Base-by-base conservation (phyloP, 2,888 invertebrate species). In the Chironomus tentans region DNA sequence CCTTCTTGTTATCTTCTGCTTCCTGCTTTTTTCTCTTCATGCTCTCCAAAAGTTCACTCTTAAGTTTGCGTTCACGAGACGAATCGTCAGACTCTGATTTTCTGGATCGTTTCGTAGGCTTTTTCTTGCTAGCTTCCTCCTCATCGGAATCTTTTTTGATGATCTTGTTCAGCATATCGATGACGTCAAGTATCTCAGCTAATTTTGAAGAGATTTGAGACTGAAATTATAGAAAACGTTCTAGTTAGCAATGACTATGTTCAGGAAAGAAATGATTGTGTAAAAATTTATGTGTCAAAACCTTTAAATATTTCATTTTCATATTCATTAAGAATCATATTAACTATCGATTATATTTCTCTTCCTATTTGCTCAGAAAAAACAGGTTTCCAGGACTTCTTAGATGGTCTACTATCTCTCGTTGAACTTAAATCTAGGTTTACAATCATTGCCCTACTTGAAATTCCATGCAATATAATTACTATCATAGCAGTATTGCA, bases 161-260 rank as follows among this genome's bases (percentile, higher is more conserved):
- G 81, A 94, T 92, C 48, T 91, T 91, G 77, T 91, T 91, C 80
- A 95, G 86, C 92, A 94, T 94, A 81, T 94, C 94, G 80, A 95
- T 92, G 22, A 94, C 93, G 83, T 93, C 93, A 84, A 90, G 90
- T 82, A 94, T 92, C 0, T 93, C 92, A 84, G 91, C 82, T 68
- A 84, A 78, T 79, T 84, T 84, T 79, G 83, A 83, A 78, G 83
- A 81, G 22, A 84, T 84, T 82, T 84, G 84, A 75, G 79, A 81
- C 84, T 84, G 50, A 15, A 76, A 61, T 50, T 47, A 24, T 24
- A 18, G n/a, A 70, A 38, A 70, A 15, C 10, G 0, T 24, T 70
- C 38, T 21, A 68, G 22, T 68, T 68, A 68, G 68, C 18, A 24
- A n/a, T 2, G n/a, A 21, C n/a, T 46, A 68, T 1, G 62, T 74